Conservation (phyloP, 2,113 vertebrate species). For the Brevimyrus niger region DNA sequence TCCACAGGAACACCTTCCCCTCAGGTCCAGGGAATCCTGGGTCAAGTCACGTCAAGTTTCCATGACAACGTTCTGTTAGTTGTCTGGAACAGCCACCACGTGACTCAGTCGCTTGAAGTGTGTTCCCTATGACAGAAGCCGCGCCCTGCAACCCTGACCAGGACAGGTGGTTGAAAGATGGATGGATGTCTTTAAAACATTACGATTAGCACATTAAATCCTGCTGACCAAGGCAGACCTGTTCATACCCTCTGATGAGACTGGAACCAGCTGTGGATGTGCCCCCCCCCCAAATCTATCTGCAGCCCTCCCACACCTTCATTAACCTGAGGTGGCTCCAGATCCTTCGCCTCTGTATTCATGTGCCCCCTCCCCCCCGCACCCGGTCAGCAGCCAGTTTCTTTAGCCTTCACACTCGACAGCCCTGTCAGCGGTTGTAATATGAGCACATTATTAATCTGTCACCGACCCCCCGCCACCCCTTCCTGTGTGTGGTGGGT, state of each 20-base stretch:
- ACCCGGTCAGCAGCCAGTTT: not conserved
- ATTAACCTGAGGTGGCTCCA: not conserved
- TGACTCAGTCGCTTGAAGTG: not conserved
- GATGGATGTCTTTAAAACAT: not conserved
- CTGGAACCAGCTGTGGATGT: not conserved
- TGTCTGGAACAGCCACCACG: not conserved
- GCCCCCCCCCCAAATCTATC: not conserved
- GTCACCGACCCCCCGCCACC: not conserved
- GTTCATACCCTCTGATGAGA: not conserved
- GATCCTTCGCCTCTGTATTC: not conserved
- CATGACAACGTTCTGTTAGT: not conserved
- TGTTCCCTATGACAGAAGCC: not conserved
- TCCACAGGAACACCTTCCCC: not conserved
- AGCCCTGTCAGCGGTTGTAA: not conserved
- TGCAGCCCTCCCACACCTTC: not conserved
- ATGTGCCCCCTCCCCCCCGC: not conserved
- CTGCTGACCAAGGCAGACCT: not conserved
- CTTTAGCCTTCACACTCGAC: not conserved
- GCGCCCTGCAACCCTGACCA: not conserved
- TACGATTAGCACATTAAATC: not conserved
- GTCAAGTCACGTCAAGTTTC: not conserved
- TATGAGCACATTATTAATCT: not conserved
- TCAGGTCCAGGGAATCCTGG: not conserved
- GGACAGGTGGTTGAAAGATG: not conserved
- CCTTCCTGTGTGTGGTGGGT: not conserved